phyloP scores from a whole-genome alignment of 1,140 invertebrate genomes.

The Drosophila neocordata region DNA sequence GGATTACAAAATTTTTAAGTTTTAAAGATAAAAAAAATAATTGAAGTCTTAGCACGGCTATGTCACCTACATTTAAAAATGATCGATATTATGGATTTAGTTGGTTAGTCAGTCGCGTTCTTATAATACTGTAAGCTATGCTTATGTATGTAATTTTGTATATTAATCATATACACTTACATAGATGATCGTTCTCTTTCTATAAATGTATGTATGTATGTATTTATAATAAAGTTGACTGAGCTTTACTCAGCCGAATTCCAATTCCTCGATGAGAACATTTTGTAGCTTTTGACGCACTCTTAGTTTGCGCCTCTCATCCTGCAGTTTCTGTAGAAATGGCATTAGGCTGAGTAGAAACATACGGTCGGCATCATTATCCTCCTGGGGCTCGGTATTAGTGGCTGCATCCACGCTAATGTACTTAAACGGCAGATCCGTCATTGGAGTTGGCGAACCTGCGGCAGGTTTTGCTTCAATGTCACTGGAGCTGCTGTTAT shows the following conservation, averaged over 20 bases:
- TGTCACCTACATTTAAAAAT: background rate
- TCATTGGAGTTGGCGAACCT: slow-evolving; percentile 4
- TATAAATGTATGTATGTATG: background rate
- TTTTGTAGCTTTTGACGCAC: slow-evolving; percentile 75
- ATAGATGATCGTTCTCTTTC: background rate
- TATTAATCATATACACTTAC: slow-evolving; percentile 29
- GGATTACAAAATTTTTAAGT: background rate
- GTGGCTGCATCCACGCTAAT: slow-evolving; percentile 66
- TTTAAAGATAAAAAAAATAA: background rate
- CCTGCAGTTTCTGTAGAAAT: slow-evolving; percentile 60
- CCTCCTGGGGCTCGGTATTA: slow-evolving; percentile 55
- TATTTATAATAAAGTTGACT: background rate
- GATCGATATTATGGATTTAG: slow-evolving; percentile 21
- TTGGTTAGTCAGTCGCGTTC: slow-evolving; percentile 55
- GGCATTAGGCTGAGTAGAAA: slow-evolving; percentile 73
- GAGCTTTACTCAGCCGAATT: slow-evolving; percentile 49
- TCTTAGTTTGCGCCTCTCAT: slow-evolving; percentile 66
- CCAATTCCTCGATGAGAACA: slow-evolving; percentile 70
- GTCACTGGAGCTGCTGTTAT: slow-evolving; percentile 13
- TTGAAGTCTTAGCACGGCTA: background rate
- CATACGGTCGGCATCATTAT: slow-evolving; percentile 74
- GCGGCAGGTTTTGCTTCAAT: slow-evolving; percentile 24
- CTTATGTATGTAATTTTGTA: too few relatives aligned
- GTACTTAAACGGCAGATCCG: slow-evolving; percentile 64
- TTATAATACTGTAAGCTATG: slow-evolving; percentile 75